These are phyloP conservation scores for Diprion similis DNA, from an alignment of 1,140 invertebrate genomes.

Conservation along the genomic window DNA sequence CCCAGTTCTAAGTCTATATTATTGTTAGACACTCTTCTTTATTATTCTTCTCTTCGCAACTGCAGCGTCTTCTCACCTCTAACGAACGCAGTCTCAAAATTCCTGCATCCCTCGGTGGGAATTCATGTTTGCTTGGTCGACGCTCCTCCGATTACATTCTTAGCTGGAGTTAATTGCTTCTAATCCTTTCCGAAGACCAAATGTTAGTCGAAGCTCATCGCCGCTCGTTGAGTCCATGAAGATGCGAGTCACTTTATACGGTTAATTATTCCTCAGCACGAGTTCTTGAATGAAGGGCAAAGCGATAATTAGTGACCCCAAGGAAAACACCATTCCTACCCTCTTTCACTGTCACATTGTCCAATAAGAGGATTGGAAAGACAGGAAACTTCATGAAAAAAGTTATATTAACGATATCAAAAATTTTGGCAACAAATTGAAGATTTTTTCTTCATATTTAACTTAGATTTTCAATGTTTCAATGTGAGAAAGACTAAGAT, in stretches of 20 bases:
- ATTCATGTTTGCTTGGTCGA: too few relatives aligned
- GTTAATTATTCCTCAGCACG: background rate
- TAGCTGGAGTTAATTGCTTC: background rate
- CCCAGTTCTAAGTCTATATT: too few relatives aligned
- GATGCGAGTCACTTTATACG: background rate
- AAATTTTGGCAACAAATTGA: background rate
- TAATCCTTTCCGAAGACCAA: background rate
- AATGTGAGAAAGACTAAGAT: too few relatives aligned
- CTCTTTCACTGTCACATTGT: background rate
- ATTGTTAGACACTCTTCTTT: too few relatives aligned
- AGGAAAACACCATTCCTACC: background rate
- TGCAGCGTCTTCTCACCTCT: too few relatives aligned
- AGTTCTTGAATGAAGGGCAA: background rate
- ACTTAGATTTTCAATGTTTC: too few relatives aligned
- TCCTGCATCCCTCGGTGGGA: too few relatives aligned
- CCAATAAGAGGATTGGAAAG: too few relatives aligned
- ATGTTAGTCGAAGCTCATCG: background rate
- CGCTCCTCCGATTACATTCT: background rate
- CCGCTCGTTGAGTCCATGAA: background rate
- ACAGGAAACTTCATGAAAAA: too few relatives aligned
- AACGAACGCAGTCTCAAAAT: too few relatives aligned
- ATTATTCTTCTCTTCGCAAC: too few relatives aligned
- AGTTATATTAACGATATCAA: background rate
- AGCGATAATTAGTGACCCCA: background rate
- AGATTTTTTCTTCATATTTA: too few relatives aligned